phyloP scores from a whole-genome alignment of 2,888 invertebrate species.

The Drosophila paranaensis region DNA sequence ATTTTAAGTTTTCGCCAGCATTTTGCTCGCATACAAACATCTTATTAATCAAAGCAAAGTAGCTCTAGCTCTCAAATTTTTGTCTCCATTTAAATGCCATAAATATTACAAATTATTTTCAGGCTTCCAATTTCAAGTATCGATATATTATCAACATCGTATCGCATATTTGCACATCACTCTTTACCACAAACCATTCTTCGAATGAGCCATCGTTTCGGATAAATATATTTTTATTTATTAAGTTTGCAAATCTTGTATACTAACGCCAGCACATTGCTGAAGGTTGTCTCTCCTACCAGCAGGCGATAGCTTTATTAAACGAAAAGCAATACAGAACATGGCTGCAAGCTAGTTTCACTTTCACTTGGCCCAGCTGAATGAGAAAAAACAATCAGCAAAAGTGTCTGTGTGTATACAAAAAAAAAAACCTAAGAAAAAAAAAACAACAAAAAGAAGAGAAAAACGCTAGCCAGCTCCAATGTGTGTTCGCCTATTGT shows the following conservation, averaged over 20 bases:
- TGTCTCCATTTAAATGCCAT: not conserved
- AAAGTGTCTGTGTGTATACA: slow-evolving; percentile 39
- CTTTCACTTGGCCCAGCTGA: slow-evolving; percentile 53
- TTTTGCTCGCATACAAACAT: not conserved
- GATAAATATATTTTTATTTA: slow-evolving; percentile 40
- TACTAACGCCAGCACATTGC: slow-evolving; percentile 8
- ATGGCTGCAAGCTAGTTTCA: slow-evolving; percentile 42
- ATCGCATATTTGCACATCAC: slow-evolving; percentile 37
- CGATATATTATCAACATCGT: slow-evolving; percentile 35
- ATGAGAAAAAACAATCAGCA: slow-evolving; percentile 39
- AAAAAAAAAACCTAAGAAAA: slow-evolving; percentile 10
- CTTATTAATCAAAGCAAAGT: not conserved
- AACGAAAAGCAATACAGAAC: slow-evolving; percentile 16
- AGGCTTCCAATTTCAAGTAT: slow-evolving; percentile 22
- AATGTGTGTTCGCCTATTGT: slow-evolving; percentile 35
- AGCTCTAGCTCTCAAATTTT: not conserved
- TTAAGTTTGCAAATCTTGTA: slow-evolving; percentile 20
- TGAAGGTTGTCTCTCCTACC: slow-evolving; percentile 1
- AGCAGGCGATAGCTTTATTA: slow-evolving; percentile 24
- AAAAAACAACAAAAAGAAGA: not conserved
- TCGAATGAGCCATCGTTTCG: slow-evolving; percentile 25
- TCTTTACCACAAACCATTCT: slow-evolving; percentile 34
- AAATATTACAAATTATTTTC: slow-evolving; percentile 27
- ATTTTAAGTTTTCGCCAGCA: not conserved
- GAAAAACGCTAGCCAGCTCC: slow-evolving; percentile 6